Base-by-base conservation (phyloP, 2,113 vertebrate species). In the human region DNA sequence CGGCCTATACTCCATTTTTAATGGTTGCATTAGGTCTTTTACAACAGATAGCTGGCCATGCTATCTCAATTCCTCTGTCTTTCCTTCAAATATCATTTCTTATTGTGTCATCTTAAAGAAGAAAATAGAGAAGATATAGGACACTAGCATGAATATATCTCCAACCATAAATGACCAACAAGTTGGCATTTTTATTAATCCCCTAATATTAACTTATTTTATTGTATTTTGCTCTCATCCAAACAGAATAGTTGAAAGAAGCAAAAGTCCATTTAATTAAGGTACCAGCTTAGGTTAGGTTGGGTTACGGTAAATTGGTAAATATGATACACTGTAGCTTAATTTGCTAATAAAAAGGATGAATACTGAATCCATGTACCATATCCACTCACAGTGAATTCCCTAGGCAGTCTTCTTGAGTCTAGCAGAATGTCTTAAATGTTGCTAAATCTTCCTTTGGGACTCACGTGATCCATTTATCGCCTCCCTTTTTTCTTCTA, bases 131-230 rank as follows among this genome's bases (percentile, higher is more conserved):
- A 68, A 91, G 35, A 61, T 45, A 48, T 16, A 79, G 32, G 43
- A 84, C 32, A n/a, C 13, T 68, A 64, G 23, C 27, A 83, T 68
- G 11, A 66, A 52, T 93, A 75, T 73, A 57, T 88, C 23, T 43
- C 79, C 64, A 75, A 84, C 12, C 35, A 43, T 32, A 61, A 7
- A 45, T 70, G 30, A 88, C 57, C 55, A 89, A 48, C 18, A 90
- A 90, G n/a, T 72, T 88, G 40, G 23, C 2, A 89, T 88, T 94
- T 94, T 82, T 84, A 73, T 52, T 89, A 70, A 81, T 64, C 35
- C 27, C 55, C 14, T 86, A 75, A 89, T 61, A 84, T 52, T 68
- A 94, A 89, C 30, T 86, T 82, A 82, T 86, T 96, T 91, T 68
- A 30, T 70, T 72, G 20, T 85, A 50, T 73, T 89, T 89, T 89